These are phyloP conservation scores for Ursus arctos DNA, from an alignment of 2,113 vertebrate genomes.

Conservation along the genomic window DNA sequence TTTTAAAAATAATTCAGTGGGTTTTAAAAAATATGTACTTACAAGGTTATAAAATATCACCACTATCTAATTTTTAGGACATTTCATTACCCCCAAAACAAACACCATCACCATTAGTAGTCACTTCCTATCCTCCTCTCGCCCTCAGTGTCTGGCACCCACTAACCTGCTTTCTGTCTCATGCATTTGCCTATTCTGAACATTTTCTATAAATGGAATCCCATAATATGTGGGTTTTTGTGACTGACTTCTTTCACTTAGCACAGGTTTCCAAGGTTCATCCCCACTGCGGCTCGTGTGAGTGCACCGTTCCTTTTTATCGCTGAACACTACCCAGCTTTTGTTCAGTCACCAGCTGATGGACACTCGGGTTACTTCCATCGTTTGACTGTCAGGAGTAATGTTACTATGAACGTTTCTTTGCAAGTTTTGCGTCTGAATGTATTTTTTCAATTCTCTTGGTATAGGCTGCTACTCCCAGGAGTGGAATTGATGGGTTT, in stretches of 20 bases:
- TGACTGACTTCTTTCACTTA: background rate
- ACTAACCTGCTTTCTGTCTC: background rate
- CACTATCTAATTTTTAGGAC: background rate
- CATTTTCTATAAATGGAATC: background rate
- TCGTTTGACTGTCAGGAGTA: background rate
- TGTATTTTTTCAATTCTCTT: background rate
- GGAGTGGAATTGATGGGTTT: background rate
- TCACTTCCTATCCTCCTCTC: background rate
- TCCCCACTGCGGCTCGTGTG: too few relatives aligned
- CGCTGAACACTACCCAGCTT: background rate
- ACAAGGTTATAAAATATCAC: background rate
- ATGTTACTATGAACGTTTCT: background rate
- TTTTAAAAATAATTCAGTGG: background rate
- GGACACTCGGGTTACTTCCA: background rate
- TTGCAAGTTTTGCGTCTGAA: background rate
- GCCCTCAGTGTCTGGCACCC: background rate
- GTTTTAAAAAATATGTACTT: background rate
- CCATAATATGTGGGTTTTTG: background rate
- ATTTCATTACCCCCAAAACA: background rate
- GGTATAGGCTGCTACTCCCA: background rate
- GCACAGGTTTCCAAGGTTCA: background rate
- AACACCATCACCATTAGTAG: background rate
- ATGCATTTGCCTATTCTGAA: background rate
- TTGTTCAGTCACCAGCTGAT: background rate
- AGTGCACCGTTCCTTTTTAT: background rate